A percentile compares a stretch with the other conserved stretches of the same genome.
Conservation (phyloP, 2,113 vertebrate genomes). For the Tamias sibiricus region DNA sequence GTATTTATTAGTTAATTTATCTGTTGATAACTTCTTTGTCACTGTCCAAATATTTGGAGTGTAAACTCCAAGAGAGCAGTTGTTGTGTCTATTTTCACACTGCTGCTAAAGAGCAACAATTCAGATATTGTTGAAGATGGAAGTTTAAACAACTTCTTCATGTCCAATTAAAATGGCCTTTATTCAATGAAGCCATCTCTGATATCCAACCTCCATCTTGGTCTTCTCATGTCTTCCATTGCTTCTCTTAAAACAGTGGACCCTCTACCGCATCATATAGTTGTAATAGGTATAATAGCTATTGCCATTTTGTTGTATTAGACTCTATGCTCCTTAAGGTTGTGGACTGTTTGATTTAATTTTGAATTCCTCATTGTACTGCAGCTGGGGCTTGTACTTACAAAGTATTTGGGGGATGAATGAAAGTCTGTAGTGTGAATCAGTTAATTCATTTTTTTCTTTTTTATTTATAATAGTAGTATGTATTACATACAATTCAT, state of each 20-base stretch:
- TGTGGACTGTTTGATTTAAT: background rate
- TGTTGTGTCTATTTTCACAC: background rate
- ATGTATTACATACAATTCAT: no score
- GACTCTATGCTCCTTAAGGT: background rate
- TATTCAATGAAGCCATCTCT: background rate
- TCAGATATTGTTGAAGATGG: background rate
- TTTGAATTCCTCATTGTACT: background rate
- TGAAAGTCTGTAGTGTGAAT: background rate
- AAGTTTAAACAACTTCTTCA: background rate
- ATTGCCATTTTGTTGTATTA: conserved; percentile 25
- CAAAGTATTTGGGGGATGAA: background rate
- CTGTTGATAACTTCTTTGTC: background rate
- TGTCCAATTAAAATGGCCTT: background rate
- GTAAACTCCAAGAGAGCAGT: background rate
- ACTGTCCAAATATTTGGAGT: background rate
- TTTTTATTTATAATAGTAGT: no score
- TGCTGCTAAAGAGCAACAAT: background rate
- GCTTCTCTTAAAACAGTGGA: background rate
- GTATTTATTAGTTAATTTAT: background rate
- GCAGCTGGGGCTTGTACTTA: background rate
- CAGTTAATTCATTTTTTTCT: background rate
- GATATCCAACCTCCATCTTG: background rate
- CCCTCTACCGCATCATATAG: background rate
- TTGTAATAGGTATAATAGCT: background rate
- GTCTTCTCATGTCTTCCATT: background rate